Evolutionary conservation across 2,113 vertebrate genomes (phyloP).

Genomic region (Hyla sarda): DNA sequence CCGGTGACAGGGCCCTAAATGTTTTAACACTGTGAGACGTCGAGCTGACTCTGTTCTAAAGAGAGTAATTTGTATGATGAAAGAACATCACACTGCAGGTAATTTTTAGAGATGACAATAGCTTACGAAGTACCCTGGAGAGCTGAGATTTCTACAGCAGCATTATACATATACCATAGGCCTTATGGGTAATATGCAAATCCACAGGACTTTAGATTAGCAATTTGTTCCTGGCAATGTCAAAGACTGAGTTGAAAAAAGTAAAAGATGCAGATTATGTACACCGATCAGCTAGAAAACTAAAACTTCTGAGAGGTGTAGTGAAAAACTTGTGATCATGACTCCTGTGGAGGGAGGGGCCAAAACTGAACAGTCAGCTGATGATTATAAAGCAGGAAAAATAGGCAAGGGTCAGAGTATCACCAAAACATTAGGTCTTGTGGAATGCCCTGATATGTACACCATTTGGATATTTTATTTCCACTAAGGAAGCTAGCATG

Average conservation of each 20-base stretch:
- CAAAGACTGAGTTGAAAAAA: background rate
- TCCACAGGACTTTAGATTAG: conserved; percentile 7
- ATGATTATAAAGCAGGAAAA: no score
- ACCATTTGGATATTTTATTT: no score
- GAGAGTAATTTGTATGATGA: conserved; percentile 23
- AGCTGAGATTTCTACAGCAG: conserved; percentile 22
- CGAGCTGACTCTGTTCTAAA: conserved; percentile 4
- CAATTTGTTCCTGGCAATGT: background rate
- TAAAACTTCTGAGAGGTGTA: no score
- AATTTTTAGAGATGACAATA: conserved; percentile 28
- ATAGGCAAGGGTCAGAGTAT: no score
- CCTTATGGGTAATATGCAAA: conserved; percentile 30
- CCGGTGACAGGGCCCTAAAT: conserved; percentile 19
- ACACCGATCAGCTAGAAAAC: no score
- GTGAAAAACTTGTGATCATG: no score
- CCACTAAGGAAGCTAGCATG: no score
- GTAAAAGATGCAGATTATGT: background rate
- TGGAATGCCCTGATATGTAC: no score
- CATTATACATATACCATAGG: background rate
- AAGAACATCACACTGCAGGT: conserved; percentile 33
- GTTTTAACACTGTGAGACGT: conserved; percentile 7
- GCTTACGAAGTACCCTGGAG: background rate
- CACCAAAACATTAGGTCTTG: no score
- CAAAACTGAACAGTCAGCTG: no score
- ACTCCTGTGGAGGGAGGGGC: no score